Evolutionary conservation across 2,888 invertebrate species (phyloP), one percentile per base, ranked within the genome.

Genomic region (Caenorhabditis auriculariae): DNA sequence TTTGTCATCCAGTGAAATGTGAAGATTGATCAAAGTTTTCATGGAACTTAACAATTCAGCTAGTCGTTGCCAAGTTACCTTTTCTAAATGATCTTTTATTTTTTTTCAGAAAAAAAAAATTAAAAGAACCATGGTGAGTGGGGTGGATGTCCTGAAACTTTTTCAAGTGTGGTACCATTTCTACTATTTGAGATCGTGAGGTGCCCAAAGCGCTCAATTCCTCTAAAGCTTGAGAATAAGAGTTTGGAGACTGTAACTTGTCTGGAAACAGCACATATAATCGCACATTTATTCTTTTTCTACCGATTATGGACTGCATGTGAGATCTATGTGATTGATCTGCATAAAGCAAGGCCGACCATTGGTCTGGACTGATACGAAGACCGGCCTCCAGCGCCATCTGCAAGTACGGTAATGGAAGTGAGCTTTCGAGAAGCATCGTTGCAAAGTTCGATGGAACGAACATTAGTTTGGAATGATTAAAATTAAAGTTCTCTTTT

Each of bases 381-480:
- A 98, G 85, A 0, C 96, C 96, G 1, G 95, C 93, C 83, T 98
- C 96, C 0, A 92, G 91, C 0, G 96, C 96, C 63, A 98, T 96
- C 84, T 69, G 54, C 26, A 54, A 47, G 4, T 3, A 21, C 15
- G 5, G 7, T 94, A 93, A 4, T 95, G 93, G 72, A 95, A 93
- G 83, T 96, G 95, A 12, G 93, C 91, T 83, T 96, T 15, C 7
- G 7, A 12, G 23, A 27, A 12, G 26, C 45, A 19, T 45, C n/a
- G 35, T 17, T 21, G 17, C 44, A 44, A 17, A n/a, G 7, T 39
- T 24, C 23, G 1, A 19, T 15, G 21, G n/a, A n/a, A n/a, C n/a
- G n/a, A n/a, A n/a, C n/a, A n/a, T n/a, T n/a, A n/a, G n/a, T n/a
- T n/a, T n/a, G n/a, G n/a, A n/a, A n/a, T n/a, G n/a, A n/a, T n/a